phyloP scores from a whole-genome alignment of 1,140 invertebrate species.

The Phthorimaea operculella region DNA sequence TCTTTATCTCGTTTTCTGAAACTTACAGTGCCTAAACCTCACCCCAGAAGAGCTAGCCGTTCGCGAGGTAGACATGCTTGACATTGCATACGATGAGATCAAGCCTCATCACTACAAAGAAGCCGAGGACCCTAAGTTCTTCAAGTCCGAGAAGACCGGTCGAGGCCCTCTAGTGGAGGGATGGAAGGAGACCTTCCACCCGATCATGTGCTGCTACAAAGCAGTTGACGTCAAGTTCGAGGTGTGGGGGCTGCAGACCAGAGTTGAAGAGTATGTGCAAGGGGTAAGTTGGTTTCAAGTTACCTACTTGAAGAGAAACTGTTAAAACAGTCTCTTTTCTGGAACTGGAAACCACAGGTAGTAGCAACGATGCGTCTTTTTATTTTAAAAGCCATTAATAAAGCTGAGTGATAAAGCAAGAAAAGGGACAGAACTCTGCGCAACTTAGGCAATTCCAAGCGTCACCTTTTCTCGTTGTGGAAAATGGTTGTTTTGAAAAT shows the following conservation, averaged over 20 bases:
- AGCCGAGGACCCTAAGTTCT: conserved; percentile 86
- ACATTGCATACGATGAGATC: conserved; percentile 91
- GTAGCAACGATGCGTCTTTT: no score
- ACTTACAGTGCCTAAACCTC: conserved; percentile 78
- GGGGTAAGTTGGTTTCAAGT: conserved; percentile 69
- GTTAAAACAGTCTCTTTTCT: no score
- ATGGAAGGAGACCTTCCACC: conserved; percentile 79
- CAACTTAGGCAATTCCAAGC: no score
- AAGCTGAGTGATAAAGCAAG: no score
- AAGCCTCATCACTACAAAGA: conserved; percentile 89
- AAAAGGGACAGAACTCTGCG: no score
- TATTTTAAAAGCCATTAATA: no score
- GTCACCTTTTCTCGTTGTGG: no score
- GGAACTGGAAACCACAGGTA: no score
- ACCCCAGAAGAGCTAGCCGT: conserved; percentile 78
- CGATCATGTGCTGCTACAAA: conserved; percentile 96
- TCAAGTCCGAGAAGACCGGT: conserved; percentile 84
- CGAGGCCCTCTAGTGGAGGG: conserved; percentile 84
- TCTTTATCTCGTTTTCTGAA: conserved; percentile 5
- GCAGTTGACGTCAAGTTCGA: conserved; percentile 89
- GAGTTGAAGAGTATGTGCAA: conserved; percentile 90
- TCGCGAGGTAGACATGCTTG: conserved; percentile 82
- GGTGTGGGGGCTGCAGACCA: conserved; percentile 92
- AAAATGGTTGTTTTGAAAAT: no score
- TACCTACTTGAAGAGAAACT: no score